Conservation (phyloP, 2,888 invertebrate genomes). For the Tetranychus truncatus region DNA sequence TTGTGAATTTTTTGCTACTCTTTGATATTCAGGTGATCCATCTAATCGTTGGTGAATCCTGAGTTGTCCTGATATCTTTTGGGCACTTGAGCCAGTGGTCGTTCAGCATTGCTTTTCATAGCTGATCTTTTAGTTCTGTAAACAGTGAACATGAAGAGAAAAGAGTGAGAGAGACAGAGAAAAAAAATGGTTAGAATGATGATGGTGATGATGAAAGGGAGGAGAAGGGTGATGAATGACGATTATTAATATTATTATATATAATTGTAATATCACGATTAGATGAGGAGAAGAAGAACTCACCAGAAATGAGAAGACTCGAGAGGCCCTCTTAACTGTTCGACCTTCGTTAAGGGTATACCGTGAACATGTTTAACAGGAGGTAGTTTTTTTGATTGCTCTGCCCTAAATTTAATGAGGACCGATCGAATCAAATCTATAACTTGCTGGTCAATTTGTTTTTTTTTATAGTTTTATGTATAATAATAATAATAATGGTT, state of each 20-base stretch:
- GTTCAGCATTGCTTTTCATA: neutral
- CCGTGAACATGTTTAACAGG: neutral
- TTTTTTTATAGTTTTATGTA: neutral
- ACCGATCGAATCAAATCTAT: slow-evolving; percentile 1
- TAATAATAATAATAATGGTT: neutral
- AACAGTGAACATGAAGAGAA: neutral
- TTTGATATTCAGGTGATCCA: neutral
- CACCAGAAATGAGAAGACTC: slow-evolving; percentile 1
- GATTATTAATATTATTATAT: too few relatives aligned
- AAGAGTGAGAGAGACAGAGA: too few relatives aligned
- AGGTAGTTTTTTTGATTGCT: neutral
- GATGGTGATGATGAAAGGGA: too few relatives aligned
- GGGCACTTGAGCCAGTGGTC: neutral
- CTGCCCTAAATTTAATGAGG: neutral
- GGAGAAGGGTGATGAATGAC: too few relatives aligned
- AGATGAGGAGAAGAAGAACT: neutral
- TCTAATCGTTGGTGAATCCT: neutral
- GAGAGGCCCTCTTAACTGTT: neutral
- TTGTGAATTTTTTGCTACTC: neutral
- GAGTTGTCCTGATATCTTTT: neutral
- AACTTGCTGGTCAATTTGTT: neutral
- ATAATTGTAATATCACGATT: neutral
- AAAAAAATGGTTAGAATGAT: too few relatives aligned
- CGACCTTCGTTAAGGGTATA: neutral
- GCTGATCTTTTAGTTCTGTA: neutral